Evolutionary conservation across 2,888 invertebrate species (phyloP).

Genomic region (Mythimna ferrago): DNA sequence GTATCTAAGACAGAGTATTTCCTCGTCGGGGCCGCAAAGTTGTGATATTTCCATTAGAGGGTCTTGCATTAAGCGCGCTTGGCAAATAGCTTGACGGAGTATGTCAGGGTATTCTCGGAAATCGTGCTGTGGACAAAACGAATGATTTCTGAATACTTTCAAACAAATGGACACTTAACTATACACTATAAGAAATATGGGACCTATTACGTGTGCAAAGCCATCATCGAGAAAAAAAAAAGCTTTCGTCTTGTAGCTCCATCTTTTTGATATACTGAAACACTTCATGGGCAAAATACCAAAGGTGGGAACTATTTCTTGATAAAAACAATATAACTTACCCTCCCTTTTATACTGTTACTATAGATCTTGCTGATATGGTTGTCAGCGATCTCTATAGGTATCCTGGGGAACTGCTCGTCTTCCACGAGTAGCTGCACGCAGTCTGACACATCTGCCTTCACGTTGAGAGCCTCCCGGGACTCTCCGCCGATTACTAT

Average conservation of each 20-base stretch:
- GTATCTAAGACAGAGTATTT: conserved; percentile 98
- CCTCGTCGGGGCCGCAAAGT: conserved; percentile 98
- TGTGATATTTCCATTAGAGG: conserved; percentile 99
- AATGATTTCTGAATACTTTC: background rate
- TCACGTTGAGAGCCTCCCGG: conserved; percentile 95
- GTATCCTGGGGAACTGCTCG: conserved; percentile 96
- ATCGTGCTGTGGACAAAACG: conserved; percentile 90
- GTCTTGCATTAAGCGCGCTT: conserved; percentile 98
- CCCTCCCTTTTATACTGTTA: conserved; percentile 96
- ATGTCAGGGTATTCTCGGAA: conserved; percentile 98
- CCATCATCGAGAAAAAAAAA: too few relatives aligned
- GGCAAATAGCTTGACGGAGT: conserved; percentile 97
- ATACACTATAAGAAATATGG: too few relatives aligned
- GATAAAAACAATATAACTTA: conserved; percentile 71
- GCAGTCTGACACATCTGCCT: conserved; percentile 94
- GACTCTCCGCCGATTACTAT: conserved; percentile 98
- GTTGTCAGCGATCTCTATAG: conserved; percentile 98
- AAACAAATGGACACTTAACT: too few relatives aligned
- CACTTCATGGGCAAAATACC: too few relatives aligned
- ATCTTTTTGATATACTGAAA: too few relatives aligned
- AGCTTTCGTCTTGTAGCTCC: too few relatives aligned
- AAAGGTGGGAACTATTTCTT: background rate
- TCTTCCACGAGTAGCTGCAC: conserved; percentile 94
- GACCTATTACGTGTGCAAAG: too few relatives aligned
- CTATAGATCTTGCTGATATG: conserved; percentile 98